Conservation (phyloP, 2,113 vertebrate species). For the Mustelus asterias region DNA sequence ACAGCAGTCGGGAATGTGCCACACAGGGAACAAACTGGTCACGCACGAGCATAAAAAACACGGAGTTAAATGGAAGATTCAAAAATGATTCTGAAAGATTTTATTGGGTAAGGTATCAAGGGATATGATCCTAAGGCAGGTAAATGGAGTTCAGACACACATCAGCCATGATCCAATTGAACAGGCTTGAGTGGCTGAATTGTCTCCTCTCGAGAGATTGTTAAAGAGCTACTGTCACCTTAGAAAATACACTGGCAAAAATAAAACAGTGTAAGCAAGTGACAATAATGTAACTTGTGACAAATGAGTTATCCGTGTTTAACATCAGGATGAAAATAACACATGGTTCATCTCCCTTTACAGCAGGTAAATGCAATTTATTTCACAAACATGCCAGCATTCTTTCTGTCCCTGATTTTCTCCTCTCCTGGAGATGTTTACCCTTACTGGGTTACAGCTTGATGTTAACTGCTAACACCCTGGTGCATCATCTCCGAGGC, state of each 20-base stretch:
- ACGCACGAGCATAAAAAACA: not conserved
- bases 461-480: not conserved
- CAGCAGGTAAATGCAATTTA: not conserved
- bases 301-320: not conserved
- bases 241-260: not conserved
- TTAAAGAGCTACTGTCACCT: not conserved
- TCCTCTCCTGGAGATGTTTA: not conserved
- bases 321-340: not conserved
- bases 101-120: not conserved
- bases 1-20: too few relatives aligned
- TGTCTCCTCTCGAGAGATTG: not conserved
- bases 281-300: not conserved
- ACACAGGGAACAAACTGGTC: too few relatives aligned
- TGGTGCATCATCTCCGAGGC: not conserved
- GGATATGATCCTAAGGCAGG: not conserved
- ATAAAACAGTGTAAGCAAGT: not conserved
- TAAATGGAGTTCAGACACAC: not conserved
- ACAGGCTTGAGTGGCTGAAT: not conserved
- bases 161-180: not conserved
- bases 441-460: not conserved
- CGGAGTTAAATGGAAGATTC: not conserved
- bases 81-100: not conserved
- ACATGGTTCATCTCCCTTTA: not conserved
- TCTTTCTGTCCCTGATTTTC: not conserved
- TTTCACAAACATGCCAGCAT: not conserved